Conservation (phyloP, 2,797 vertebrate species). For the Pagetopsis macropterus region DNA sequence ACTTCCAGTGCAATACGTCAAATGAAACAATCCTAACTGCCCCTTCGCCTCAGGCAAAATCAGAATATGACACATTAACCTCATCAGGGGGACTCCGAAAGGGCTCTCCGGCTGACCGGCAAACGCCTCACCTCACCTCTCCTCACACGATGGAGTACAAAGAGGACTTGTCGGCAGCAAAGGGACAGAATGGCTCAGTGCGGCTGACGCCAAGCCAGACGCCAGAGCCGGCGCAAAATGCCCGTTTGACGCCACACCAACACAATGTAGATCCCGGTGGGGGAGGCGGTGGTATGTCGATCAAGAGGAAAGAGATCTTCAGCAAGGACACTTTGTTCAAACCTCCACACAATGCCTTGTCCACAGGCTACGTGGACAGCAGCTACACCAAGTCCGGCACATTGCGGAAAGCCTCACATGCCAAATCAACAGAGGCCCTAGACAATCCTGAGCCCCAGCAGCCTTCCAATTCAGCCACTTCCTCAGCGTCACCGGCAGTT, state of each 20-base stretch:
- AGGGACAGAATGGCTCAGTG: constrained; percentile 87
- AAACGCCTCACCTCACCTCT: constrained; percentile 90
- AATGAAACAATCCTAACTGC: constrained; percentile 98
- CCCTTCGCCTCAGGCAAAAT: constrained; percentile 94
- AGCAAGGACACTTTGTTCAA: constrained; percentile 99
- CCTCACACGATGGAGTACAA: constrained; percentile 90
- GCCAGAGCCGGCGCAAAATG: constrained; percentile 90
- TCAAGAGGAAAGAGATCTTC: constrained; percentile 99
- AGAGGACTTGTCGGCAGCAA: constrained; percentile 90
- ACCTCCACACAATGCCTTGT: constrained; percentile 95
- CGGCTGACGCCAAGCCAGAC: constrained; percentile 86
- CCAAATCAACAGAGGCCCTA: constrained; percentile 90
- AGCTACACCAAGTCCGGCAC: constrained; percentile 95
- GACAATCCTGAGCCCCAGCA: constrained; percentile 94
- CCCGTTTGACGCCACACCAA: constrained; percentile 92
- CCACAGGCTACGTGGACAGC: constrained; percentile 89
- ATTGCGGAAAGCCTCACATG: constrained; percentile 95
- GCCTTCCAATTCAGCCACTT: constrained; percentile 87
- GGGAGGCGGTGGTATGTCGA: constrained; percentile 82
- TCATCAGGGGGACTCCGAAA: constrained; percentile 94
- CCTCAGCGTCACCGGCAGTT: constrained; percentile 86
- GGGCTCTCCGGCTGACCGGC: constrained; percentile 91
- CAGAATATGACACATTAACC: constrained; percentile 93
- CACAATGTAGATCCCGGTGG: constrained; percentile 91
- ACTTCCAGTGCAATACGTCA: constrained; percentile 99